Evolutionary conservation across 2,888 invertebrate genomes (phyloP).

Genomic region (Nemapogon koenigi): DNA sequence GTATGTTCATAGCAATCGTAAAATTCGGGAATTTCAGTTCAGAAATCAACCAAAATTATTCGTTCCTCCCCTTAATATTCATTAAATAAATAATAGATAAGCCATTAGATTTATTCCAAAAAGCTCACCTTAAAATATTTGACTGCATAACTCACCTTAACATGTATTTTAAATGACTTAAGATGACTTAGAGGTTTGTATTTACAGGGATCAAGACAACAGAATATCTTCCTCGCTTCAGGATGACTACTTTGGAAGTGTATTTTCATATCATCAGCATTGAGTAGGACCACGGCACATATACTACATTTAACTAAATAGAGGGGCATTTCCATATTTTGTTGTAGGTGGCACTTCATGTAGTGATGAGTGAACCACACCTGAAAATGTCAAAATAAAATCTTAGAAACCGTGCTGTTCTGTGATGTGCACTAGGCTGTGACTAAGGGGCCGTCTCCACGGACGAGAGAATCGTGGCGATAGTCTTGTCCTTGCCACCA

Average conservation of each 20-base stretch:
- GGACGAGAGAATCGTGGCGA: too few species aligned
- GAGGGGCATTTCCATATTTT: constrained; percentile 16
- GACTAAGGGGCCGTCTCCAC: too few species aligned
- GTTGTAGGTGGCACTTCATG: constrained; percentile 30
- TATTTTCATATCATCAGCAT: constrained; percentile 34
- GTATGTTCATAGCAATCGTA: too few species aligned
- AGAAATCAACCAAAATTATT: too few species aligned
- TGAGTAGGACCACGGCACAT: constrained; percentile 36
- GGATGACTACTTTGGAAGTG: constrained; percentile 42
- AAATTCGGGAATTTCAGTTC: too few species aligned
- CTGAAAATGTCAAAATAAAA: constrained; percentile 26
- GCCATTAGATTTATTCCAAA: too few species aligned
- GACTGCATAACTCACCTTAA: constrained; percentile 44
- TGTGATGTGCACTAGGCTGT: too few species aligned
- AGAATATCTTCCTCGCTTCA: constrained; percentile 43
- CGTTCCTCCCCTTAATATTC: too few species aligned
- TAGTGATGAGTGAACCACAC: constrained; percentile 48
- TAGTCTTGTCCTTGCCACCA: too few species aligned
- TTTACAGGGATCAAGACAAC: constrained; percentile 40
- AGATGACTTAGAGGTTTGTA: constrained; percentile 45
- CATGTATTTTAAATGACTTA: constrained; percentile 49
- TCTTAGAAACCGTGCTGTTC: background rate
- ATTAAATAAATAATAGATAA: too few species aligned
- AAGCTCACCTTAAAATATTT: too few species aligned
- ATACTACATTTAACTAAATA: constrained; percentile 46